Evolutionary conservation across 2,888 invertebrate genomes (phyloP), one percentile per base, ranked within the genome.

Genomic region (Pammene aurita): DNA sequence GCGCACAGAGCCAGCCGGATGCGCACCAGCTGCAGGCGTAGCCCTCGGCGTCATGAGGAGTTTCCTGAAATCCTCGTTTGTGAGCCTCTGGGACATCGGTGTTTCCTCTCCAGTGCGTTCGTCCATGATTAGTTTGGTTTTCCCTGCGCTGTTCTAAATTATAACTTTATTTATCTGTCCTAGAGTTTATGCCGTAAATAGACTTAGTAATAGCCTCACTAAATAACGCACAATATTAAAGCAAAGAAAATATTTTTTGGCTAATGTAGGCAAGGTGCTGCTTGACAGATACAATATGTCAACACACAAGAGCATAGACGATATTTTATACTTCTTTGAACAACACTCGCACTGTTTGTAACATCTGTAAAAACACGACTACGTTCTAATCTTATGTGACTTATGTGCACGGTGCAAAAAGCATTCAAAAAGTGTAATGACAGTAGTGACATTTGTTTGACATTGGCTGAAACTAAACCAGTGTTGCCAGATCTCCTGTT

Each of bases 21-120:
- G 93, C 81, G 94, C 75, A 76, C 88, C 75, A 78, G 90, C 76
- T 85, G 93, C 58, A 0, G 95, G 95, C 0, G 96, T 96, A 7
- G 96, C 94, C 72, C 98, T 94, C 0, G 99, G 99, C 0, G 99
- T 99, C 96, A 98, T 98, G 75, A 99, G 90, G 63, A 99, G 92
- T 84, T 98, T 98, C 66, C 99, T 95, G 83, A 99, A 99, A 90
- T 99, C 99, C 84, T 98, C 99, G 93, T 99, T 99, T 9, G 98
- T 98, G 66, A 99, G 93, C 75, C 97, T 94, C 80, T 96, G 96
- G 0, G 97, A 96, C 72, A 93, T 94, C 54, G 95, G 95, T 66
- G 94, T 94, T 75, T 94, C 94, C 74, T 93, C 92, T 70, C 93
- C 93, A 78, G 85, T 79, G 65, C 85, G 85, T 60, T 93, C 93